These are phyloP conservation scores for Sturnira hondurensis DNA, from an alignment of 2,113 vertebrate genomes.

Conservation along the genomic window DNA sequence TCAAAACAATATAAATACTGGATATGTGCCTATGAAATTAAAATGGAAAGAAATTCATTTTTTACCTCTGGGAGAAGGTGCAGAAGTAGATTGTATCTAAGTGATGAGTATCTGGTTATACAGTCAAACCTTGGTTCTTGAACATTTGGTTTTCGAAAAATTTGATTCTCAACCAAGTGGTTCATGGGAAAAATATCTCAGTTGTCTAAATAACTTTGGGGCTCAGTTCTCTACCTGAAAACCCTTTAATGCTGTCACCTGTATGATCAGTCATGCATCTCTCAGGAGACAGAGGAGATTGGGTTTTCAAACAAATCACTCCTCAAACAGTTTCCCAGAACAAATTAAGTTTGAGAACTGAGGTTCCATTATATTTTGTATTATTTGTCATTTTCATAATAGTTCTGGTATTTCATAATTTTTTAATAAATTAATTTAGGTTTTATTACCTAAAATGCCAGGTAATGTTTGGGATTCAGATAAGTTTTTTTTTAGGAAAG, in stretches of 20 bases:
- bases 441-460: background rate
- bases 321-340: no score
- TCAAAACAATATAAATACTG: background rate
- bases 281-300: no score
- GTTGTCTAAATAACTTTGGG: no score
- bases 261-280: no score
- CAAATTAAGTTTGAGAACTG: no score
- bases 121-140: no score
- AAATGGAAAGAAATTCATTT: background rate
- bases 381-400: background rate
- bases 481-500: background rate
- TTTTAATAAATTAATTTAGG: background rate
- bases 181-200: no score
- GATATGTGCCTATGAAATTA: background rate
- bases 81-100: background rate
- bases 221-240: no score
- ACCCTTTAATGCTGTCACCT: no score
- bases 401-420: conserved; percentile 1
- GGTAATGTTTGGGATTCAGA: background rate
- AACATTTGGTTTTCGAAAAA: no score
- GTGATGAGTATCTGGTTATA: background rate
- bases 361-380: background rate
- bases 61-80: background rate
- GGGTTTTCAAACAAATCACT: no score
- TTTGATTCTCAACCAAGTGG: no score